Evolutionary conservation across 2,888 invertebrate species (phyloP).

Genomic region (Chalcis sispes): DNA sequence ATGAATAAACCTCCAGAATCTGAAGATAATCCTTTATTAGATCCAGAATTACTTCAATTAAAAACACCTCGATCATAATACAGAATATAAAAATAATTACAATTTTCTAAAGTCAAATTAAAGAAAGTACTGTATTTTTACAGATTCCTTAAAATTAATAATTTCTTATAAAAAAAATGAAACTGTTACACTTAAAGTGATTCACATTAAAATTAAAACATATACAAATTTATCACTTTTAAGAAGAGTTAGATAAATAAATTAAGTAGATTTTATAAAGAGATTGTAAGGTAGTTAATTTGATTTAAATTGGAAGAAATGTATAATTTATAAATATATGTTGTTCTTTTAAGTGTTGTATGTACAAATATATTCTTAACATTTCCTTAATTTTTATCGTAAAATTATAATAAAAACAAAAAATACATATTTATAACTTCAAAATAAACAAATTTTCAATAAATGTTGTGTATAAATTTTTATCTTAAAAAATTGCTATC

Average conservation of each 20-base stretch:
- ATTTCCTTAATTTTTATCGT: conserved; percentile 31
- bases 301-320: conserved; percentile 22
- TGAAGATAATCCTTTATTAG: conserved; percentile 72
- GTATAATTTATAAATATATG: conserved; percentile 30
- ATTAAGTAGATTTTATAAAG: neutral
- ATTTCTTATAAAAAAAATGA: neutral
- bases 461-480: conserved; percentile 1
- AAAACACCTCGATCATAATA: conserved; percentile 73
- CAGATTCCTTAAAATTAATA: neutral
- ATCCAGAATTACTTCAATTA: conserved; percentile 73
- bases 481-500: conserved; percentile 5
- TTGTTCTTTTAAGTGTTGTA: conserved; percentile 31
- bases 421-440: conserved; percentile 23
- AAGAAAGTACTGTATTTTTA: neutral
- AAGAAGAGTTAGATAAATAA: neutral
- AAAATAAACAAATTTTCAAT: conserved; percentile 14
- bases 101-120: neutral
- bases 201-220: neutral
- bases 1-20: conserved; percentile 70
- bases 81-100: conserved; percentile 7
- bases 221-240: neutral
- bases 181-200: no score
- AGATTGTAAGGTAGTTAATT: neutral
- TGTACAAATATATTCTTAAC: conserved; percentile 27
- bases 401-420: conserved; percentile 37